Base-by-base conservation (phyloP, 2,113 vertebrate species). In the Prunella himalayana region DNA sequence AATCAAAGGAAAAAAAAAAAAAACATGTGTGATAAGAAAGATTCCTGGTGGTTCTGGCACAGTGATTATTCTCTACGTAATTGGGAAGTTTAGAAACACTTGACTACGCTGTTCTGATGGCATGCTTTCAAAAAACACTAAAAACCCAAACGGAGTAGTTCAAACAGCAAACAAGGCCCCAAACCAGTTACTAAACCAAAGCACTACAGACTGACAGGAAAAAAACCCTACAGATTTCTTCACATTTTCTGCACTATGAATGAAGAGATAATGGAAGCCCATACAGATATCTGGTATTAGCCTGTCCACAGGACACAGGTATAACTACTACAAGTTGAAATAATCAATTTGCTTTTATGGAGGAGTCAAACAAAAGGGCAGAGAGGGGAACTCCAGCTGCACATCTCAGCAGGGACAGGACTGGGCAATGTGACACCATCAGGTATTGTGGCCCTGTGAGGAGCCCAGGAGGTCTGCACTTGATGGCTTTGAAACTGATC, bases 41-140 rank as follows among this genome's bases (percentile, higher is more conserved):
- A 82, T 56, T 82, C 92, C 94, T 91, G 86, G 80, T 87, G 86
- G 59, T 70, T 82, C 95, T 92, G 92, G 92, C 89, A 60, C 66
- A n/a, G 68, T 4, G 30, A 44, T 86, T 86, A 57, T 61, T 92
- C 88, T 68, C 90, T 45, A 73, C 5, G 9, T 57, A 59, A 75
- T 23, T 9, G 9, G 89, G 69, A 76, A 85, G 87, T 90, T 82
- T 83, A 78, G 78, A 90, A 87, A 82, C 59, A 79, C 57, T 31
- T 35, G 57, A 68, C 60, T 78, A 33, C 0, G 4, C 16, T 4
- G 19, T 31, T 86, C 86, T 91, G 76, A 68, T 81, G 82, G 83
- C 57, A 56, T 14, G 56, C 35, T 94, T 86, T 94, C 84, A 88
- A 77, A 42, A 88, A 49, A 92, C 35, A 30, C 88, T 49, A 53